These are phyloP conservation scores for Cryptomyrus ogoouensis DNA, from an alignment of 2,113 vertebrate species.

Conservation along the genomic window DNA sequence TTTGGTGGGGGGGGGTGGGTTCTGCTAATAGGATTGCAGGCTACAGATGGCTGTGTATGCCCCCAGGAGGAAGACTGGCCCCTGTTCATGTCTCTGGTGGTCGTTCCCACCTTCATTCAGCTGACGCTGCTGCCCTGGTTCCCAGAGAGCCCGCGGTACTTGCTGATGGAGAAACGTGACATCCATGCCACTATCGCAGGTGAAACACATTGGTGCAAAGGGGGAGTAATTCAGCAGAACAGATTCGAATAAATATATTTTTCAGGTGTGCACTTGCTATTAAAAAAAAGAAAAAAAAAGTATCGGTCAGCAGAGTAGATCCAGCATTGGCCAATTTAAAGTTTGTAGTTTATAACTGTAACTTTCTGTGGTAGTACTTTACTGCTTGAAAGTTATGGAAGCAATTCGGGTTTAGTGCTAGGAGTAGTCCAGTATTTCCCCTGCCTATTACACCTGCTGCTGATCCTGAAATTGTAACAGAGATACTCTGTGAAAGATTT, in stretches of 20 bases:
- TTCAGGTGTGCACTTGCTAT: background rate
- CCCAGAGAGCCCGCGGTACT: conserved; percentile 81
- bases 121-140: conserved; percentile 78
- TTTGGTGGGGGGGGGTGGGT: background rate
- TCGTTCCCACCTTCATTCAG: conserved; percentile 69
- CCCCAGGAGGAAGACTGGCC: conserved; percentile 79
- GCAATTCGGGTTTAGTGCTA: background rate
- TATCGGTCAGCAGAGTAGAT: background rate
- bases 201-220: conserved; percentile 36
- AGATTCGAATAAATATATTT: background rate
- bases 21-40: background rate
- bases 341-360: background rate
- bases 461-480: background rate
- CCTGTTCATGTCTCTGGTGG: conserved; percentile 67
- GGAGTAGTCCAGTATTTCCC: background rate
- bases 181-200: conserved; percentile 65
- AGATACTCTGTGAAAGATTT: background rate
- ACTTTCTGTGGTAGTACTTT: background rate
- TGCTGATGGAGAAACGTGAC: conserved; percentile 75
- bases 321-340: background rate
- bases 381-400: background rate
- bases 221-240: background rate
- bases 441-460: background rate
- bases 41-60: background rate
- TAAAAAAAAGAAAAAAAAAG: background rate